Percentiles rank a stretch among this genome's conserved stretches.
Conservation (phyloP, 2,888 invertebrate species). For the Gari tellinella region DNA sequence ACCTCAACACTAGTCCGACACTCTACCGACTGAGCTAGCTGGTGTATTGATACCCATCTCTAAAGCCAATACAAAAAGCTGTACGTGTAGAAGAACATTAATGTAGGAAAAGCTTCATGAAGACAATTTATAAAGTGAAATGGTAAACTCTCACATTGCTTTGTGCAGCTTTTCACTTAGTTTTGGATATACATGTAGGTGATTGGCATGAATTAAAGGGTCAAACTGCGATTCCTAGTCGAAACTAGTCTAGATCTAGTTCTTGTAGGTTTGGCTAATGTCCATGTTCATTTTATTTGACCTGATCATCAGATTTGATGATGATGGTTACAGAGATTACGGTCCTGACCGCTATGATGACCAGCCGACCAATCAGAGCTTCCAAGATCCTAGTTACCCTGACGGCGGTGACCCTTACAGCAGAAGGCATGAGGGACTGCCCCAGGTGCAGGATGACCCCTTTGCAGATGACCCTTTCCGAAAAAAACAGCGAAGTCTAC, state of each 20-base stretch:
- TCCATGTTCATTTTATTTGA: background rate
- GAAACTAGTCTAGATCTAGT: background rate
- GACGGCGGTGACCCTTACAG: constrained; percentile 59
- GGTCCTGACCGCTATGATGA: constrained; percentile 60
- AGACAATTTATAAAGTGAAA: no score
- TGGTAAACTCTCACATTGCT: no score
- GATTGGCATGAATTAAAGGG: no score
- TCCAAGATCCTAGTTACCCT: constrained; percentile 47
- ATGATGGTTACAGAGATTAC: constrained; percentile 53
- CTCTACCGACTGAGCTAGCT: no score
- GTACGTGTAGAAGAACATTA: no score
- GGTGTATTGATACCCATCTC: no score
- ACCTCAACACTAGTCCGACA: no score
- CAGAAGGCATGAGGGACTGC: constrained; percentile 73
- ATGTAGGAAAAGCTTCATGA: no score
- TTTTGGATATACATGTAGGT: no score
- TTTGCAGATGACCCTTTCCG: constrained; percentile 79
- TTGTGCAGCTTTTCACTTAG: no score
- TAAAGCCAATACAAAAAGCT: no score
- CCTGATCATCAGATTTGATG: constrained; percentile 35
- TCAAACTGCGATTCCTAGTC: background rate
- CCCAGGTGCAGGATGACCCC: constrained; percentile 75
- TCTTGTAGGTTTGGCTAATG: background rate
- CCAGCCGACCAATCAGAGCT: constrained; percentile 56
- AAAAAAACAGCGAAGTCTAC: constrained; percentile 64